Conservation (phyloP, 2,888 invertebrate genomes). For the Syritta pipiens region DNA sequence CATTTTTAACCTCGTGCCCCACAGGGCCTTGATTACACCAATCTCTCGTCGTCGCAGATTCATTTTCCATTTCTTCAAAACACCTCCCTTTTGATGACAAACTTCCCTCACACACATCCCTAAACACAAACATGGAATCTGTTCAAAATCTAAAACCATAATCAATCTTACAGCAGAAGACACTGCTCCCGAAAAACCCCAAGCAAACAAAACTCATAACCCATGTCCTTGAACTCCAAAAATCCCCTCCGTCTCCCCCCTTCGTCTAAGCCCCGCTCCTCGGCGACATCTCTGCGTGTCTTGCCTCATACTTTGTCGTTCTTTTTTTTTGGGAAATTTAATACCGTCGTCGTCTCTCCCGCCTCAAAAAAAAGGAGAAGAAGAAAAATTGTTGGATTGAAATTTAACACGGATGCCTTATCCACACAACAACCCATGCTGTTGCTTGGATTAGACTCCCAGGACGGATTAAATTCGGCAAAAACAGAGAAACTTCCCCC, state of each 20-base stretch:
- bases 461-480: constrained; percentile 62
- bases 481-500: constrained; percentile 27
- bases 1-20: no score
- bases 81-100: no score
- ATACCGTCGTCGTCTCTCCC: constrained; percentile 18
- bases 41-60: no score
- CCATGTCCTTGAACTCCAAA: constrained; percentile 62
- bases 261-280: background rate
- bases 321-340: constrained; percentile 49
- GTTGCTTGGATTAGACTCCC: constrained; percentile 65
- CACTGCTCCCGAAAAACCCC: background rate
- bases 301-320: background rate
- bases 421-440: constrained; percentile 59
- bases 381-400: constrained; percentile 46
- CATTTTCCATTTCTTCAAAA: no score
- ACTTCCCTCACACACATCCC: no score
- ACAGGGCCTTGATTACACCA: no score
- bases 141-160: no score
- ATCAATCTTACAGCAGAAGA: constrained; percentile 4
- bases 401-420: constrained; percentile 65
- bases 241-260: no score
- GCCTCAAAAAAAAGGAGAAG: background rate
- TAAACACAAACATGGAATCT: no score
- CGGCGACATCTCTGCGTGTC: background rate
- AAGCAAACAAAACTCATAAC: constrained; percentile 31